Percentiles rank a stretch among this genome's conserved stretches.
Conservation (phyloP, 2,888 invertebrate species). For the Eristalinus aeneus region DNA sequence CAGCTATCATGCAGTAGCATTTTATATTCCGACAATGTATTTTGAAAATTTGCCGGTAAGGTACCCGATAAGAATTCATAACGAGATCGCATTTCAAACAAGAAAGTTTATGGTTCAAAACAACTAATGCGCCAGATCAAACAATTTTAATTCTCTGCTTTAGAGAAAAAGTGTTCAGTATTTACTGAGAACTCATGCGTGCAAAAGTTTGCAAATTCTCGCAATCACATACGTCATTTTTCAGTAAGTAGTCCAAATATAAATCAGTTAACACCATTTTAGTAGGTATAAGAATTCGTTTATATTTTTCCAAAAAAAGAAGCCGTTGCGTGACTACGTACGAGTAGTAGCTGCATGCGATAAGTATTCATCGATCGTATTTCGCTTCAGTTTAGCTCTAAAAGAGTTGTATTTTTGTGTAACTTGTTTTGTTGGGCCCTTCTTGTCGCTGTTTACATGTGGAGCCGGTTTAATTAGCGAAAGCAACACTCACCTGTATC, state of each 20-base stretch:
- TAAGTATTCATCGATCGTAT: conserved; percentile 55
- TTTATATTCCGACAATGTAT: not conserved
- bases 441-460: not conserved
- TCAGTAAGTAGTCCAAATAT: conserved; percentile 4
- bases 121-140: not conserved
- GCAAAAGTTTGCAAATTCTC: not conserved
- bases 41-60: not conserved
- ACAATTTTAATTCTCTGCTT: not conserved
- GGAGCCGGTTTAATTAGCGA: conserved; percentile 37
- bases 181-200: not conserved
- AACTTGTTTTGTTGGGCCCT: not conserved
- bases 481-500: conserved; percentile 15
- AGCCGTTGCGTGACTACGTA: conserved; percentile 49
- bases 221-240: conserved; percentile 9
- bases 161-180: not conserved
- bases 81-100: not conserved
- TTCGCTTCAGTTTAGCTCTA: not conserved
- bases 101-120: not conserved
- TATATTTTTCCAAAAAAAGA: not conserved
- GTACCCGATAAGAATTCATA: not conserved
- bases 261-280: conserved; percentile 15
- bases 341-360: conserved; percentile 40
- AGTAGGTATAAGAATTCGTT: not conserved
- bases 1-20: not conserved
- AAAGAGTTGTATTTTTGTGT: not conserved